Conservation (phyloP, 1,140 invertebrate genomes). For the Elymnias hypermnestra region DNA sequence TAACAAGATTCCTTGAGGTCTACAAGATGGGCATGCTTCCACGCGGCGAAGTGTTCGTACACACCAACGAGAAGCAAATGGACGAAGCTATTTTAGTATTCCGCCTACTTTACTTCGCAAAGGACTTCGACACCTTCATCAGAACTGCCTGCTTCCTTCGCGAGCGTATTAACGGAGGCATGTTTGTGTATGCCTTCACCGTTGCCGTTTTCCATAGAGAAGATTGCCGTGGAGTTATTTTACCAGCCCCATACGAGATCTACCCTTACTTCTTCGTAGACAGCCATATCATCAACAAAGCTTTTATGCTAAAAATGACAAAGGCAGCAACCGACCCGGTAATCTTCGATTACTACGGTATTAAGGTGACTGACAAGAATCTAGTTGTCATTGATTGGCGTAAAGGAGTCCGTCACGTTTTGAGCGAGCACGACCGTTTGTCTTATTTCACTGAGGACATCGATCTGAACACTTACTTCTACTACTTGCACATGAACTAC, state of each 20-base stretch:
- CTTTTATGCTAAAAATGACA: conserved; percentile 79
- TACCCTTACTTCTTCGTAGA: conserved; percentile 80
- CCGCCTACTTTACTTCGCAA: conserved; percentile 78
- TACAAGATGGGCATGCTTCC: conserved; percentile 68
- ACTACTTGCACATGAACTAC: conserved; percentile 82
- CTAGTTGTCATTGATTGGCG: conserved; percentile 63
- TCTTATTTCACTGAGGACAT: conserved; percentile 85
- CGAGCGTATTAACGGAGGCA: conserved; percentile 78
- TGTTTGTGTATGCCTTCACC: conserved; percentile 79
- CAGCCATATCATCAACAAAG: conserved; percentile 77
- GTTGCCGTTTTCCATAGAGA: conserved; percentile 78
- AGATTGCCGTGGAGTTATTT: conserved; percentile 77
- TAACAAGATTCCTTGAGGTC: conserved; percentile 47
- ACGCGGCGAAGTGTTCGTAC: conserved; percentile 76
- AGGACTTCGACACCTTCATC: conserved; percentile 81
- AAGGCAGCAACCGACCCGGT: conserved; percentile 68
- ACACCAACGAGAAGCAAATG: conserved; percentile 72
- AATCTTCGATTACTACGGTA: conserved; percentile 68
- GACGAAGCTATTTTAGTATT: conserved; percentile 77
- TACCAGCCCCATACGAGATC: conserved; percentile 82
- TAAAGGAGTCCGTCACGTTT: conserved; percentile 47
- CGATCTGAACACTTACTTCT: conserved; percentile 83
- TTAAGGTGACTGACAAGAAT: conserved; percentile 59
- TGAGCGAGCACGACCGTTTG: conserved; percentile 60
- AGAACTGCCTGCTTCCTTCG: conserved; percentile 80